Conservation (phyloP, 2,888 invertebrate genomes). For the Spialia ferax region DNA sequence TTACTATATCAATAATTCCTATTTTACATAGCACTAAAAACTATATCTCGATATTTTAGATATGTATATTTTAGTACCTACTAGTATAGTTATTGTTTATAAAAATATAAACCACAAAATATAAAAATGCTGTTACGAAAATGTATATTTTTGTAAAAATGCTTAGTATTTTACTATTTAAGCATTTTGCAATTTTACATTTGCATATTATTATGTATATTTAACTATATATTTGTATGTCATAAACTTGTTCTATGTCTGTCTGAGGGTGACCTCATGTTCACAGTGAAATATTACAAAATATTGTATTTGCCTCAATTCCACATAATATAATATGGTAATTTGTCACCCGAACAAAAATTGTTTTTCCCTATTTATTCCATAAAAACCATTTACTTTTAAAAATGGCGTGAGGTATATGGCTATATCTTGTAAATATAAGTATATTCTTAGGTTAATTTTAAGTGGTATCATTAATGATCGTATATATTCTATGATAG, state of each 20-base stretch:
- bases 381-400: not conserved
- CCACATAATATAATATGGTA: too few species aligned
- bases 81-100: too few species aligned
- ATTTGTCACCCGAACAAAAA: not conserved
- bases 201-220: too few species aligned
- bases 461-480: not conserved
- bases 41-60: not conserved
- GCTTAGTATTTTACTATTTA: not conserved
- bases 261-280: too few species aligned
- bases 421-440: slow-evolving; percentile 20
- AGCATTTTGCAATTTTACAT: too few species aligned
- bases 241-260: too few species aligned
- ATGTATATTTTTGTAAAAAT: not conserved
- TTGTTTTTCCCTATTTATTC: not conserved
- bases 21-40: not conserved
- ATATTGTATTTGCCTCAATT: too few species aligned
- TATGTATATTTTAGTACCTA: not conserved
- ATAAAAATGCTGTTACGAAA: not conserved
- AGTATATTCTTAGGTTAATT: slow-evolving; percentile 13
- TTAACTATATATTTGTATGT: too few species aligned
- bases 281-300: too few species aligned
- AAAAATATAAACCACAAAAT: slow-evolving; percentile 5
- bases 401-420: not conserved
- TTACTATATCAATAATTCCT: slow-evolving; percentile 18
- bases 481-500: not conserved